phyloP scores from a whole-genome alignment of 2,113 vertebrate genomes.

The Deroptyus accipitrinus region DNA sequence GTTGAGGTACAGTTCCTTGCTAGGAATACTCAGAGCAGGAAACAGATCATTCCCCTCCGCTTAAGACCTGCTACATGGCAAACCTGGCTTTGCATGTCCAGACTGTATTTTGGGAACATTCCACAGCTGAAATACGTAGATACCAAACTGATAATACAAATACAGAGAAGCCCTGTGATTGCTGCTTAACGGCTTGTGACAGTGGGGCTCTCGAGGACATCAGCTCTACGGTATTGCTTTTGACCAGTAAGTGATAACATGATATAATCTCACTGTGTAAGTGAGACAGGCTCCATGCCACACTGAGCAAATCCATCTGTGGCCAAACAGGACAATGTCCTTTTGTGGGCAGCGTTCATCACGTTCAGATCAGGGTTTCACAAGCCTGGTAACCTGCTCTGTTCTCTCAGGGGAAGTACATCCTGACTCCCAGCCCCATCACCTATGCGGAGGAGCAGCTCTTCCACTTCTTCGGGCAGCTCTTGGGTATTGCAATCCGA shows the following conservation, averaged over 20 bases:
- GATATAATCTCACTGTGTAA: rapidly evolving
- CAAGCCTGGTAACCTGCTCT: not conserved
- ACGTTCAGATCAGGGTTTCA: rapidly evolving
- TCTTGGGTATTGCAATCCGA: constrained; percentile 92
- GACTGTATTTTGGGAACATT: not conserved
- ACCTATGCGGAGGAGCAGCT: constrained; percentile 95
- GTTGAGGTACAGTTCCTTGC: not conserved
- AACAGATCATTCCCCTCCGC: not conserved
- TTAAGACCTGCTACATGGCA: not conserved
- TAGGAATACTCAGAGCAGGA: not conserved
- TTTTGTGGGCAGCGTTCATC: not conserved
- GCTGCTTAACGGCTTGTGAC: not conserved
- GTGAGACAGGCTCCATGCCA: not conserved
- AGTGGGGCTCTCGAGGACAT: not conserved
- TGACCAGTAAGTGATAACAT: not conserved
- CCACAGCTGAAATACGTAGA: rapidly evolving
- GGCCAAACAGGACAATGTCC: not conserved
- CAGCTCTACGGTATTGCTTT: not conserved
- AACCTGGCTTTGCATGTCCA: not conserved
- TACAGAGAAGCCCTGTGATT: not conserved
- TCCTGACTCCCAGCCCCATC: constrained; percentile 91
- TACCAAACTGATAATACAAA: not conserved
- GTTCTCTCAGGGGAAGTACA: constrained; percentile 85
- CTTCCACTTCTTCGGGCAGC: constrained; percentile 94
- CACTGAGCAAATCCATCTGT: not conserved